phyloP scores from a whole-genome alignment of 2,888 invertebrate genomes.

The Epistrophe eligans region DNA sequence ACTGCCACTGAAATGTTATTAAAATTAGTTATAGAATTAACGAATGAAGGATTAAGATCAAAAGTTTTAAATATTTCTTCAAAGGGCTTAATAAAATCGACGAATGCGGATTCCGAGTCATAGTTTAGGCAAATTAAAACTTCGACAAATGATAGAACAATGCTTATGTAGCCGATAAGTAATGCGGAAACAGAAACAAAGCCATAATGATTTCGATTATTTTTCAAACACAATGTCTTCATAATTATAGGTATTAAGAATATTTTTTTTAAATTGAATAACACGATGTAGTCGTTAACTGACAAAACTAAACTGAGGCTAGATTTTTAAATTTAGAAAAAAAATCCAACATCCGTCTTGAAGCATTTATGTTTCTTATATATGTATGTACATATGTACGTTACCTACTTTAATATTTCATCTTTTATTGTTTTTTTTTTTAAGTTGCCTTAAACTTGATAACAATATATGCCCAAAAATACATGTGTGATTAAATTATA shows the following conservation, averaged over 20 bases:
- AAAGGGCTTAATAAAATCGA: not conserved
- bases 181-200: not conserved
- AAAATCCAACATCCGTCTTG: too few relatives aligned
- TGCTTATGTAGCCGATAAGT: not conserved
- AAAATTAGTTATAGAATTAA: not conserved
- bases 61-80: not conserved
- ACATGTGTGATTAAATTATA: too few relatives aligned
- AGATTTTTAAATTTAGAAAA: not conserved
- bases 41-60: fast-evolving
- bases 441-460: too few relatives aligned
- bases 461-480: too few relatives aligned
- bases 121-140: not conserved
- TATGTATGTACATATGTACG: too few relatives aligned
- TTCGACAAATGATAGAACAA: not conserved
- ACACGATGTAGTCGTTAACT: too few relatives aligned
- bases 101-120: not conserved
- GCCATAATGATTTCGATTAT: not conserved
- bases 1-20: not conserved
- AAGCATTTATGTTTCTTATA: too few relatives aligned
- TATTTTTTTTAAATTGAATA: too few relatives aligned
- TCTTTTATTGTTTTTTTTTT: too few relatives aligned
- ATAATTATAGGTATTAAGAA: too few relatives aligned
- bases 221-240: not conserved
- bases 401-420: too few relatives aligned
- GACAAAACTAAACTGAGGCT: not conserved